Percentiles rank a stretch among this genome's conserved stretches.
Conservation (phyloP, 2,797 vertebrate species). For the Manis crassicaudata region DNA sequence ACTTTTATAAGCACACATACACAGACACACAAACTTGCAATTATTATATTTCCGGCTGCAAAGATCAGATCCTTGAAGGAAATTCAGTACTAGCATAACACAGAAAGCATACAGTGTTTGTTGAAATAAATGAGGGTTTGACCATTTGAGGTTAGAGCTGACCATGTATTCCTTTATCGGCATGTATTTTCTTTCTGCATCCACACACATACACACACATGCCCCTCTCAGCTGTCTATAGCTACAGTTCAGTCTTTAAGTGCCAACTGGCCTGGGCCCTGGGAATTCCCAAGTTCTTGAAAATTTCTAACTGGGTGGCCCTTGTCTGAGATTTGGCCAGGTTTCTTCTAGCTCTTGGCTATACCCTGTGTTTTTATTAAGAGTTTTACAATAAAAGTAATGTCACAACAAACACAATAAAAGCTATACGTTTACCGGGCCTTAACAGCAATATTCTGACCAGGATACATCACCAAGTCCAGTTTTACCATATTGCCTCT, state of each 20-base stretch:
- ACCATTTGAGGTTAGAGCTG: neutral
- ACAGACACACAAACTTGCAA: constrained; percentile 27
- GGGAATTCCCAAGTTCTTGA: constrained; percentile 75
- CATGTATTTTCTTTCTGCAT: neutral
- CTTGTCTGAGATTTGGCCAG: constrained; percentile 1
- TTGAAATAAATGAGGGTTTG: neutral
- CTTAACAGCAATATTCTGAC: constrained; percentile 21
- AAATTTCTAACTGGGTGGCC: neutral
- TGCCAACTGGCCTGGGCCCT: constrained; percentile 48
- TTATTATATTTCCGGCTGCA: constrained; percentile 42
- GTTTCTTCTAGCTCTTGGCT: constrained; percentile 16
- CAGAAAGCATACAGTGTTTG: neutral
- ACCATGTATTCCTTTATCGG: neutral
- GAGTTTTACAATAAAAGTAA: constrained; percentile 48
- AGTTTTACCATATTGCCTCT: constrained; percentile 43
- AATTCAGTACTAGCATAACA: neutral
- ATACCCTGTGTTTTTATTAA: constrained; percentile 2
- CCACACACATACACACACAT: neutral
- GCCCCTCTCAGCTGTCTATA: neutral
- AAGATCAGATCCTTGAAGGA: neutral
- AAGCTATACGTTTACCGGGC: neutral
- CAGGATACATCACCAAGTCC: neutral
- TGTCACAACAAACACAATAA: constrained; percentile 26
- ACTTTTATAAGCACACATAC: constrained; percentile 74
- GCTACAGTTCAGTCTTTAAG: neutral